phyloP scores from a whole-genome alignment of 1,140 invertebrate genomes.

The Elymnias hypermnestra region DNA sequence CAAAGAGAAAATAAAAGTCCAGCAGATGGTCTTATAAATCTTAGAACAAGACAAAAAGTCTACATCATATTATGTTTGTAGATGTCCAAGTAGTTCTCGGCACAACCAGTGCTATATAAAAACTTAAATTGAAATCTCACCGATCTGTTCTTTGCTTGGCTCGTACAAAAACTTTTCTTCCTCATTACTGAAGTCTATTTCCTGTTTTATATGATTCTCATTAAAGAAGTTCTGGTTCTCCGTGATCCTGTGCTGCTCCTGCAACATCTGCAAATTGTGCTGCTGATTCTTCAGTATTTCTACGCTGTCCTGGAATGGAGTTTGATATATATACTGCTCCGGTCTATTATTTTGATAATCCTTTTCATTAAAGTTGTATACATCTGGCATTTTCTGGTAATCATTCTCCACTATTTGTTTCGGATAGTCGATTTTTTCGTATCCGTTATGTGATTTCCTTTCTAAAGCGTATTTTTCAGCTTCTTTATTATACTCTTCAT shows the following conservation, averaged over 20 bases:
- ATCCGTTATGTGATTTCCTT: conserved; percentile 44
- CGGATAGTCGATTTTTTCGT: conserved; percentile 42
- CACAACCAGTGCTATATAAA: too few species aligned
- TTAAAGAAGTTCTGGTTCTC: conserved; percentile 67
- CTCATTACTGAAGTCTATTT: conserved; percentile 50
- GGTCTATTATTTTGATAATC: conserved; percentile 25
- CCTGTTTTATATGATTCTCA: conserved; percentile 61
- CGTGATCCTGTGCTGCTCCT: conserved; percentile 43
- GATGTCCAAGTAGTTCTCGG: too few species aligned
- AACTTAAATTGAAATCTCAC: conserved; percentile 23
- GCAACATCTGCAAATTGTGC: conserved; percentile 54
- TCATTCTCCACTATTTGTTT: conserved; percentile 30
- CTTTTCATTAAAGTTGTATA: conserved; percentile 33
- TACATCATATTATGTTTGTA: too few species aligned
- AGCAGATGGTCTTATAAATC: too few species aligned
- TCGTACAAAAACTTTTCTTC: conserved; percentile 58
- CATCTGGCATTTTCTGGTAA: conserved; percentile 37
- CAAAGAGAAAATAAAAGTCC: too few species aligned
- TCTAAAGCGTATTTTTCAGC: conserved; percentile 61
- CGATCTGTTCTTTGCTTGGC: conserved; percentile 40
- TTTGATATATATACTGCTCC: conserved; percentile 25
- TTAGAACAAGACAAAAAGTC: too few species aligned
- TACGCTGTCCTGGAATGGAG: conserved; percentile 40
- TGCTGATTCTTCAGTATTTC: conserved; percentile 57
- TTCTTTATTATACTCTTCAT: conserved; percentile 63